Evolutionary conservation across 2,888 invertebrate species (phyloP).

Genomic region (Drosophila hamatofila): DNA sequence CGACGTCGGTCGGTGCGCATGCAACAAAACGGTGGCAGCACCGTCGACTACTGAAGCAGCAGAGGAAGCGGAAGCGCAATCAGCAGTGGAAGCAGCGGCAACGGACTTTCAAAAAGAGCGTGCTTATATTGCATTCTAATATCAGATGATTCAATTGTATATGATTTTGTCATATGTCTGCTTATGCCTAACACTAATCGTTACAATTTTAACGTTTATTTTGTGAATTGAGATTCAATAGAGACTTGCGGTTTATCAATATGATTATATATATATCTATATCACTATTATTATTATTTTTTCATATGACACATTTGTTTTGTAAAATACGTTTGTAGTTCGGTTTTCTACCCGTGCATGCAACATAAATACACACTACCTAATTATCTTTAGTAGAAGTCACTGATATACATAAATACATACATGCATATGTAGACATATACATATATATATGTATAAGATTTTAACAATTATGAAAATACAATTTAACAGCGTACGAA

Average conservation of each 20-base stretch:
- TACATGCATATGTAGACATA: conserved; percentile 10
- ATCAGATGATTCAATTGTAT: conserved; percentile 22
- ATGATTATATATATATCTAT: conserved; percentile 11
- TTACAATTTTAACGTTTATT: conserved; percentile 49
- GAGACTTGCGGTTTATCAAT: conserved; percentile 64
- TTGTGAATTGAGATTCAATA: conserved; percentile 69
- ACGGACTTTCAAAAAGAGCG: conserved; percentile 31
- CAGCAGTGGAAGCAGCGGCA: conserved; percentile 1
- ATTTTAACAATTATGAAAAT: conserved; percentile 26
- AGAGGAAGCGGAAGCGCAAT: not conserved
- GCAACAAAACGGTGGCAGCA: conserved; percentile 74
- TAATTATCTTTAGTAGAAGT: conserved; percentile 34
- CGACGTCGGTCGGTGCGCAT: conserved; percentile 80
- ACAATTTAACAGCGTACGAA: conserved; percentile 23
- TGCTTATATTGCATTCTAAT: conserved; percentile 25
- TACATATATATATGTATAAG: conserved; percentile 23
- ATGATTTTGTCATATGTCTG: conserved; percentile 36
- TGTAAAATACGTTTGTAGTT: conserved; percentile 72
- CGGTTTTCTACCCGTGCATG: conserved; percentile 36
- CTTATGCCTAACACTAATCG: conserved; percentile 45
- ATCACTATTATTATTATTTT: conserved; percentile 33
- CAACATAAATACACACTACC: conserved; percentile 36
- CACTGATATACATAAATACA: conserved; percentile 31
- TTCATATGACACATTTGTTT: conserved; percentile 51
- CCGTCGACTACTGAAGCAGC: conserved; percentile 60